phyloP scores from a whole-genome alignment of 2,113 vertebrate genomes.

The Excalfactoria chinensis region DNA sequence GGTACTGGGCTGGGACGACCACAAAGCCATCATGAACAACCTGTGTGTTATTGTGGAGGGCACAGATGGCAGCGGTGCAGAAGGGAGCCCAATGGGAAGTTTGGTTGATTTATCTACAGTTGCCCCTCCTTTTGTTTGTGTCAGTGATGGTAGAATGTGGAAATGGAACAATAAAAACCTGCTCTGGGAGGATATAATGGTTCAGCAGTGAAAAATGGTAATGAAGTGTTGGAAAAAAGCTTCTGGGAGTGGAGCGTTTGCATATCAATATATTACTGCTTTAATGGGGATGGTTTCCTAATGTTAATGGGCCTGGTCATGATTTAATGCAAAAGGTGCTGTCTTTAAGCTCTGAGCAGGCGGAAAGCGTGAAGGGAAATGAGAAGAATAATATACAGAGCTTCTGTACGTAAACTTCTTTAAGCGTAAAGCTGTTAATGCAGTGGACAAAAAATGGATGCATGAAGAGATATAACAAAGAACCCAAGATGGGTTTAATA shows the following conservation, averaged over 20 bases:
- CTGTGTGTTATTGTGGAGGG: neutral
- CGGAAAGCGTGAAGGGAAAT: neutral
- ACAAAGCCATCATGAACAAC: neutral
- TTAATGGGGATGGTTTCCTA: conserved; percentile 16
- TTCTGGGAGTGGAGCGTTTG: neutral
- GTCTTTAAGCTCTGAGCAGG: neutral
- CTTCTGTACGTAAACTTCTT: neutral
- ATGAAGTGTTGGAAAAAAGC: conserved; percentile 21
- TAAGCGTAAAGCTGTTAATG: neutral
- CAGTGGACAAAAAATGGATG: neutral
- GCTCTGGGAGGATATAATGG: neutral
- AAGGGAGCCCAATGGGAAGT: neutral
- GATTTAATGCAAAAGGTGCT: conserved; percentile 13
- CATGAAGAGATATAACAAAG: neutral
- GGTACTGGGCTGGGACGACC: neutral
- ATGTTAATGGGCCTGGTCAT: neutral
- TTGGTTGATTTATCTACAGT: neutral
- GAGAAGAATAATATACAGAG: neutral
- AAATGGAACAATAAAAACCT: neutral
- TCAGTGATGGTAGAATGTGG: neutral
- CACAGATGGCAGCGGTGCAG: neutral
- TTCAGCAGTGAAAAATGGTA: conserved; percentile 41
- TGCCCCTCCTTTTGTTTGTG: conserved; percentile 27
- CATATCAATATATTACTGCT: conserved; percentile 21
- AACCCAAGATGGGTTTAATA: neutral